Evolutionary conservation across 2,797 vertebrate genomes (phyloP).

Genomic region (Gymnoscopelus microlampas): DNA sequence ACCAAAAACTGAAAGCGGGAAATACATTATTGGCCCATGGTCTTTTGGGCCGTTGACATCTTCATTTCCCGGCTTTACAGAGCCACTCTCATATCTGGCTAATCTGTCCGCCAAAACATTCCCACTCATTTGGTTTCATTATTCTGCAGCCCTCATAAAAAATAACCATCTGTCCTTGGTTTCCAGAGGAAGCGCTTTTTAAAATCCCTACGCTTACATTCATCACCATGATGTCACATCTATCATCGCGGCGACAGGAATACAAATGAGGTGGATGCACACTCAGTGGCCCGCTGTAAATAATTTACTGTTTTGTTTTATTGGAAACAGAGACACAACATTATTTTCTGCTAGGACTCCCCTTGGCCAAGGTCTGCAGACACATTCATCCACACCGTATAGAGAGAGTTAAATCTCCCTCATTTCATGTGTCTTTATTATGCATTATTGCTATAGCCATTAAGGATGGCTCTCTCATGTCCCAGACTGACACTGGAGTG

Average conservation of each 20-base stretch:
- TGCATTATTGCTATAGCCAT: constrained; percentile 62
- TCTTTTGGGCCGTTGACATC: constrained; percentile 31
- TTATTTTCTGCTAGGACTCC: constrained; percentile 73
- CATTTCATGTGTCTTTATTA: constrained; percentile 67
- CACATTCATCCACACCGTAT: constrained; percentile 64
- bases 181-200: constrained; percentile 76
- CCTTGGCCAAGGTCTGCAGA: constrained; percentile 75
- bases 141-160: constrained; percentile 74
- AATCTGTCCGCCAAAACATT: constrained; percentile 59
- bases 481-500: constrained; percentile 56
- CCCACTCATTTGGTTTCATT: constrained; percentile 77
- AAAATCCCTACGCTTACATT: constrained; percentile 76
- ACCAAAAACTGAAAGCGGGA: constrained; percentile 2
- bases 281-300: constrained; percentile 77
- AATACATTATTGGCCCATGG: constrained; percentile 5
- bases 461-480: constrained; percentile 54
- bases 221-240: constrained; percentile 81
- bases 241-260: constrained; percentile 73
- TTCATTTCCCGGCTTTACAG: constrained; percentile 53
- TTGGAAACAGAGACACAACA: constrained; percentile 78
- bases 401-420: constrained; percentile 54
- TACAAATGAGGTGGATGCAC: constrained; percentile 76
- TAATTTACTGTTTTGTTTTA: constrained; percentile 83
- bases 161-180: constrained; percentile 82
- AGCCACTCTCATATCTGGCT: constrained; percentile 49